Evolutionary conservation across 2,113 vertebrate genomes (phyloP).

Genomic region (Pygoscelis adeliae): DNA sequence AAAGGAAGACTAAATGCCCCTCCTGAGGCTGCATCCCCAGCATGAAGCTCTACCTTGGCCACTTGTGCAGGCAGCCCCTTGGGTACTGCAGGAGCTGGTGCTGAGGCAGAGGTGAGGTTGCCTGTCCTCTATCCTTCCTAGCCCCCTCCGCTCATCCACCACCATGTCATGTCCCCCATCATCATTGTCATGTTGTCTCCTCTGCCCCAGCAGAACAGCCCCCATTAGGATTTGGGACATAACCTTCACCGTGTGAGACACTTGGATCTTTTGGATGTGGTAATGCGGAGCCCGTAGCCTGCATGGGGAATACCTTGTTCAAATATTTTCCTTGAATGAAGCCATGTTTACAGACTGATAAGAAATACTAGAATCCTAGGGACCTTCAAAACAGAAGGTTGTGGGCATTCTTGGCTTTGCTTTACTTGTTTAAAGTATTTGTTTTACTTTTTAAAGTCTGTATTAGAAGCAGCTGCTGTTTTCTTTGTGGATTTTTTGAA

Average conservation of each 20-base stretch:
- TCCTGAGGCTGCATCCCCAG: neutral
- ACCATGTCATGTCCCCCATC: fast-evolving
- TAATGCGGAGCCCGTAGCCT: neutral
- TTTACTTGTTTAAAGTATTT: neutral
- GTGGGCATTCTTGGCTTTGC: neutral
- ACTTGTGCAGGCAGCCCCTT: neutral
- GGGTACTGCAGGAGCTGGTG: neutral
- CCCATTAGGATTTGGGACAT: neutral
- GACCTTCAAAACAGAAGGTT: slow-evolving; percentile 13
- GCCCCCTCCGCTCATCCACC: neutral
- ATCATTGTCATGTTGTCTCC: fast-evolving
- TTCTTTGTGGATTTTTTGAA: neutral
- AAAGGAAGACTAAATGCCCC: neutral
- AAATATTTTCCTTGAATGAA: slow-evolving; percentile 34
- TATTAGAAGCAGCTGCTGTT: neutral
- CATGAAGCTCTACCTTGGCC: neutral
- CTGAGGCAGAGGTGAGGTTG: neutral
- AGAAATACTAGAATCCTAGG: neutral
- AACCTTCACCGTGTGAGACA: fast-evolving
- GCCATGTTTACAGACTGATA: slow-evolving; percentile 1
- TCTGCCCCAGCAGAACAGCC: neutral
- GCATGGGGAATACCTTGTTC: neutral
- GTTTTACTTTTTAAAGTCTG: neutral
- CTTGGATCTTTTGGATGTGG: neutral
- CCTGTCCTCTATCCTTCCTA: neutral